Conservation (phyloP, 1,140 invertebrate species). For the Samia ricini region DNA sequence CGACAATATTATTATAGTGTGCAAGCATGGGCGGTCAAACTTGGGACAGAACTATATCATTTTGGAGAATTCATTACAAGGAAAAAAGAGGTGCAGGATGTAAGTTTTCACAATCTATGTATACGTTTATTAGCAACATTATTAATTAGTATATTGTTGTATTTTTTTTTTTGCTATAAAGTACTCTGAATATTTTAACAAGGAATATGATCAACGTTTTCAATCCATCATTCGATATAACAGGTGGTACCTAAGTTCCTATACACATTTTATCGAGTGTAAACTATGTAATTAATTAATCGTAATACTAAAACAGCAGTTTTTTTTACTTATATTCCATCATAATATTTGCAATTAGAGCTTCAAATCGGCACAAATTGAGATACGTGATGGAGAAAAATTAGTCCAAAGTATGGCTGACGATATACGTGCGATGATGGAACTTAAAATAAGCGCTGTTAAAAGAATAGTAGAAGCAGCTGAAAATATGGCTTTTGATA, state of each 20-base stretch:
- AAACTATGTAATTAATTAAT: neutral
- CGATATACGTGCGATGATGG: slow-evolving; percentile 90
- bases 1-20: slow-evolving; percentile 76
- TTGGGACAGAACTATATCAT: slow-evolving; percentile 84
- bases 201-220: neutral
- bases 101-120: slow-evolving; percentile 56
- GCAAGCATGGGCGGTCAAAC: slow-evolving; percentile 84
- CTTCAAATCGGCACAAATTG: slow-evolving; percentile 85
- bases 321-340: neutral
- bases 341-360: slow-evolving; percentile 73
- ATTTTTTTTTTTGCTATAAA: neutral
- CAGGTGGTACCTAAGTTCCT: neutral
- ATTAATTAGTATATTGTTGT: neutral
- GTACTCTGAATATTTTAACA: neutral
- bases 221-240: neutral
- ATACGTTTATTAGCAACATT: neutral
- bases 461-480: slow-evolving; percentile 90
- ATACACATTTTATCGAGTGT: neutral
- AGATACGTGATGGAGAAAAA: slow-evolving; percentile 83
- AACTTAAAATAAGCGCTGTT: slow-evolving; percentile 89
- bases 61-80: slow-evolving; percentile 85
- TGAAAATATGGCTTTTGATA: slow-evolving; percentile 83
- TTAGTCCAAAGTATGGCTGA: slow-evolving; percentile 87
- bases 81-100: slow-evolving; percentile 83
- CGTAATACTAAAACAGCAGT: neutral